Evolutionary conservation across 2,888 invertebrate genomes (phyloP).

Genomic region (Drosophila infuscata): DNA sequence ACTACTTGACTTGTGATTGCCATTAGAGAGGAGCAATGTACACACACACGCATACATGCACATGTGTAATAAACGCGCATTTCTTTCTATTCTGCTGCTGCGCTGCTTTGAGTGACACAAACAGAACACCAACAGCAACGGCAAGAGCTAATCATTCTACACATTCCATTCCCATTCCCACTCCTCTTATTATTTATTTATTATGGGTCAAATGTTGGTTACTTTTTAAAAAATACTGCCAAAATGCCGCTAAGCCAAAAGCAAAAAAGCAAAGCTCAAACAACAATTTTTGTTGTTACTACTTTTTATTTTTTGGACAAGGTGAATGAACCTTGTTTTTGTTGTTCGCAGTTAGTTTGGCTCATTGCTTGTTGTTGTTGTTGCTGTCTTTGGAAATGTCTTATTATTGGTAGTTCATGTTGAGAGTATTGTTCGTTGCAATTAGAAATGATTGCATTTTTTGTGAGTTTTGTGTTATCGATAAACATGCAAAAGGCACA

Average conservation of each 20-base stretch:
- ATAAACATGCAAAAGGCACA: constrained; percentile 24
- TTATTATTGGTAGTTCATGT: constrained; percentile 31
- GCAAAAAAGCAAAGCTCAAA: constrained; percentile 44
- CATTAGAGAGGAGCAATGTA: constrained; percentile 71
- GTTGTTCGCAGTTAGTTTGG: constrained; percentile 28
- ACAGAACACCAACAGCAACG: constrained; percentile 1
- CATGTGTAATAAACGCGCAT: constrained; percentile 35
- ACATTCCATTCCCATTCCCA: constrained; percentile 40
- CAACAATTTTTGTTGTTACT: constrained; percentile 11
- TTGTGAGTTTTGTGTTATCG: constrained; percentile 31
- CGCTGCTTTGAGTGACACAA: constrained; percentile 45
- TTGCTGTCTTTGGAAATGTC: constrained; percentile 39
- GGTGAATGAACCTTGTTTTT: constrained; percentile 78
- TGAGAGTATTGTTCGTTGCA: constrained; percentile 1
- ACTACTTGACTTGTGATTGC: constrained; percentile 78
- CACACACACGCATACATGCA: constrained; percentile 10
- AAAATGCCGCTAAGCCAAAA: constrained; percentile 39
- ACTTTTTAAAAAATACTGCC: constrained; percentile 54
- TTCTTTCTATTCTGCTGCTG: constrained; percentile 50
- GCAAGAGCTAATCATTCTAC: constrained; percentile 4
- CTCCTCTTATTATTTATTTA: constrained; percentile 45
- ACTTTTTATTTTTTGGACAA: constrained; percentile 36
- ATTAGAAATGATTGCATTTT: neutral
- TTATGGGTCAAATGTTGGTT: constrained; percentile 74
- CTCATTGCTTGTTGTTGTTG: constrained; percentile 27